Conservation (phyloP, 2,888 invertebrate genomes). For the Eubasilissa splendida region DNA sequence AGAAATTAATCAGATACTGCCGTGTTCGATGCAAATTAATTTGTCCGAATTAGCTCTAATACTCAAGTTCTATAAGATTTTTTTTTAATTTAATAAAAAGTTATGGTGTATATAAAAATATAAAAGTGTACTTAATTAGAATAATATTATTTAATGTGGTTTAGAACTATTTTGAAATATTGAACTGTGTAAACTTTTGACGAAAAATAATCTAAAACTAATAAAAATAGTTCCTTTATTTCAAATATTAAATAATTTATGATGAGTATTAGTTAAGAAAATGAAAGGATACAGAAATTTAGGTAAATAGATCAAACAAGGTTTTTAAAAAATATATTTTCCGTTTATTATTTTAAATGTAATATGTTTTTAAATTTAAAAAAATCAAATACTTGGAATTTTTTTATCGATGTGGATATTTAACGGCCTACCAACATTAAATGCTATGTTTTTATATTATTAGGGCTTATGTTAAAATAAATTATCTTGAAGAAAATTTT, state of each 20-base stretch:
- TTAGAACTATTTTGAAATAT: too few species aligned
- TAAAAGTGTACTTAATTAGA: too few species aligned
- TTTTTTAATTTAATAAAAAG: too few species aligned
- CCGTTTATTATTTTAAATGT: not conserved
- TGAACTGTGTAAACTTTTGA: too few species aligned
- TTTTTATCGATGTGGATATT: not conserved
- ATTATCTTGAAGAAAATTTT: not conserved
- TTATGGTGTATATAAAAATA: too few species aligned
- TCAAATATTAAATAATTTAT: not conserved
- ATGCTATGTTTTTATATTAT: too few species aligned
- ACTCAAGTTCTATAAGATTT: too few species aligned
- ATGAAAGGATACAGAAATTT: not conserved
- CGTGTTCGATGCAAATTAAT: too few species aligned
- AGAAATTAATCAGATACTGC: too few species aligned
- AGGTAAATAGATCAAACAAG: not conserved
- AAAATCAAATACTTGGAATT: not conserved
- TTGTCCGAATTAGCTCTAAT: too few species aligned
- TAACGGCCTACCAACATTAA: not conserved
- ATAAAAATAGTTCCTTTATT: not conserved
- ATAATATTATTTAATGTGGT: too few species aligned
- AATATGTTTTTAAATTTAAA: not conserved
- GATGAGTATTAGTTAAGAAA: not conserved
- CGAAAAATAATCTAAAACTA: too few species aligned
- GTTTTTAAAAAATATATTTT: not conserved
- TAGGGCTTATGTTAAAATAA: not conserved